Base-by-base conservation (phyloP, 2,113 vertebrate genomes). In the Smithornis capensis region DNA sequence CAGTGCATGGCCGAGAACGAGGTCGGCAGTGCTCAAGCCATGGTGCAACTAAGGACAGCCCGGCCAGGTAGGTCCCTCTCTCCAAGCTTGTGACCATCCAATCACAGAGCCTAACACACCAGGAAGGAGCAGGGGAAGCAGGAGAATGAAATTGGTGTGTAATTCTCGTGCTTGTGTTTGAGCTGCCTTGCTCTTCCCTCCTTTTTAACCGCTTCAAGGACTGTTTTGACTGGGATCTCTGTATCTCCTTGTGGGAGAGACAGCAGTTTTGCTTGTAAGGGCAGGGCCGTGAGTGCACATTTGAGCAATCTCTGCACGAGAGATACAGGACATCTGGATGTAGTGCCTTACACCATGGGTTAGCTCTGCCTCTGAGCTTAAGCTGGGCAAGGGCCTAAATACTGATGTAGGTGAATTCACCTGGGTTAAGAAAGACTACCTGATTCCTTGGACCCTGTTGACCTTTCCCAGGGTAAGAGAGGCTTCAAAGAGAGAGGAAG, bases 1-100 rank as follows among this genome's bases (percentile, higher is more conserved):
- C 99, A 99, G 96, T 99, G 99, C 97, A 98, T 99, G 99, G 99
- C 99, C 0, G 99, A 99, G 97, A 99, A 99, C 1, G 98, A 98
- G 31, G 99, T 99, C 3, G 99, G 99, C 35, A 99, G 99, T 1
- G 98, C 99, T 0, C 99, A 99, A 63, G 99, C 98, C 7, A 98
- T 99, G 25, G 97, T 98, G 60, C 98, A 98, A 23, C 98, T 99
- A 64, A 98, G 98, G 93, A 99, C 98, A 1, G 55, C 98, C 28
- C 97, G 97, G 22, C 97, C 98, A 0, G 98, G 99, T 99, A 81
- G 93, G 98, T 56, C 44, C 6, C 18, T 14, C 31, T 68, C 33
- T 59, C n/a, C 21, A 15, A 6, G 38, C 29, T 21, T 3, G 1
- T 29, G 35, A 40, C 17, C 25, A 0, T 65, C 68, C 45, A 14